Base-by-base conservation (phyloP, 2,797 vertebrate species). In the Bovichtus diacanthus region DNA sequence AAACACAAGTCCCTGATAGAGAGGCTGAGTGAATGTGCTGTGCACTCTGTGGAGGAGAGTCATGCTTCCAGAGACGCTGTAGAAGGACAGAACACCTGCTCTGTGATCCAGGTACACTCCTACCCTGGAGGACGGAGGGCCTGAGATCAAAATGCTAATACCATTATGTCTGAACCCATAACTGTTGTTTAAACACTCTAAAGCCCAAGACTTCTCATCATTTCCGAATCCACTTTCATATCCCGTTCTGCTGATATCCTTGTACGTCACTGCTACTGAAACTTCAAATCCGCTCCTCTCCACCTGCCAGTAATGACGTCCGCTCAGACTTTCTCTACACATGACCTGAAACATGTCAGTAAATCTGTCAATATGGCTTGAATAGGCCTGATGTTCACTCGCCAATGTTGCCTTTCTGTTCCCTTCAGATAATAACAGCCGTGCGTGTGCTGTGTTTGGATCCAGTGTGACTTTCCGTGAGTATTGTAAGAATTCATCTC, bases 11-110 rank as follows among this genome's bases (percentile, higher is more conserved):
- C 78, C 78, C 6, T 18, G 54, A 72, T 21, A 39, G 50, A 85
- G 80, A 0, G 56, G 68, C 46, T 71, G 49, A 38, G 75, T 65
- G 80, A 85, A 77, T 1, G 49, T 75, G 38, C 67, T 81, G 50
- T 81, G 77, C 58, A 81, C 71, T 49, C 64, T 78, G 83, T 85
- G 69, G 71, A 87, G 77, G 29, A 78, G 74, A 9, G n/a, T 82
- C 71, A 71, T 53, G 5, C 27, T 49, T 4, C 65, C 59, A 64
- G 64, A 74, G 16, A 82, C 0, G 9, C 59, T 60, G 64, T 74
- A 71, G 39, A 78, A 78, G 46, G 70, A 63, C 39, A 81, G 44
- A 54, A 54, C 5, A 12, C 64, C 80, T 18, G 70, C 74, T 0
- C 31, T 21, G 74, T 74, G 59, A n/a, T 68, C 74, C 56, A 81